Evolutionary conservation across 2,113 vertebrate genomes (phyloP).

Genomic region (Silurus asotus): DNA sequence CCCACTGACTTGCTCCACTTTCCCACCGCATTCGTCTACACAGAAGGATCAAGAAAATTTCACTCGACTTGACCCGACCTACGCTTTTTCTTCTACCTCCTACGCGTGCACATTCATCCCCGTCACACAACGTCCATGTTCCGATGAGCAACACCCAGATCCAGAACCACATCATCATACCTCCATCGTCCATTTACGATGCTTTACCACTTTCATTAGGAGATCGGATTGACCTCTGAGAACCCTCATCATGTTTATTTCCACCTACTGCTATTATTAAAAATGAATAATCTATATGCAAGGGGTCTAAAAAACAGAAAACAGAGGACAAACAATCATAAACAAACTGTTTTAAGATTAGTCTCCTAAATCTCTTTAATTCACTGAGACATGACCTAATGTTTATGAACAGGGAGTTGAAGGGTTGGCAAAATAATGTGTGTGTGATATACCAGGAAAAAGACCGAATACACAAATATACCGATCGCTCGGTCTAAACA

Average conservation of each 20-base stretch:
- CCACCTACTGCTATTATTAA: conserved; percentile 3
- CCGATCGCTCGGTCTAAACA: background rate
- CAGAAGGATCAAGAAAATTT: background rate
- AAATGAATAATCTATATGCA: background rate
- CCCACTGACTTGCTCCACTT: background rate
- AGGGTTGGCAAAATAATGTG: background rate
- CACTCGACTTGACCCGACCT: conserved; percentile 18
- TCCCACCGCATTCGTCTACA: background rate
- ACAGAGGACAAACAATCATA: conserved; percentile 7
- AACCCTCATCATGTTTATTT: background rate
- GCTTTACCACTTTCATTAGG: background rate
- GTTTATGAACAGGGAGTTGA: background rate
- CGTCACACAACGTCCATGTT: background rate
- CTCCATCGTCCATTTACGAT: background rate
- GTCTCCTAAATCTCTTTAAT: conserved; percentile 23
- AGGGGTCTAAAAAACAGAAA: background rate
- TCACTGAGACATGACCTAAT: conserved; percentile 14
- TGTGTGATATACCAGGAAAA: background rate
- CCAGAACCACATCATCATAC: background rate
- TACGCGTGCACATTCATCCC: conserved; percentile 10
- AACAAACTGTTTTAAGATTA: background rate
- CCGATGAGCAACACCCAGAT: conserved; percentile 10
- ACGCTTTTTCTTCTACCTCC: background rate
- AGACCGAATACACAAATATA: background rate
- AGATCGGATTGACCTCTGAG: background rate